Conservation (phyloP, 1,140 invertebrate genomes). For the Lordiphosa collinella region DNA sequence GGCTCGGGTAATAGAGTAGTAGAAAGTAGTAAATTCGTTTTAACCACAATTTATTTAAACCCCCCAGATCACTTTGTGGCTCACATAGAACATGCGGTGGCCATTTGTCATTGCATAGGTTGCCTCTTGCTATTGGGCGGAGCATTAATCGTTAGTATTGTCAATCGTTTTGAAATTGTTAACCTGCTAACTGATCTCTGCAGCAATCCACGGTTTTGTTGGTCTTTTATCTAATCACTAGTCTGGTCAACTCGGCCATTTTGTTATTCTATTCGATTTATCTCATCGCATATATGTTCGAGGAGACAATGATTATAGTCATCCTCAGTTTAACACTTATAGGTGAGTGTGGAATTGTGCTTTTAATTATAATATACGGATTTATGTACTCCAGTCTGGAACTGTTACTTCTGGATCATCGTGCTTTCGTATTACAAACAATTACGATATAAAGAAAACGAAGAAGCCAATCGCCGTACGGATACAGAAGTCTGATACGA, state of each 20-base stretch:
- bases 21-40: too few species aligned
- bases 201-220: conserved; percentile 43
- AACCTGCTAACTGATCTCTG: background rate
- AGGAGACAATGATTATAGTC: background rate
- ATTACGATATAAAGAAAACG: too few species aligned
- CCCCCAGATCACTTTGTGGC: background rate
- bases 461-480: too few species aligned
- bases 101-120: conserved; percentile 52
- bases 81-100: conserved; percentile 38
- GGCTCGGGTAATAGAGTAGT: conserved; percentile 2
- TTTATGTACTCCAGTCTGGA: background rate
- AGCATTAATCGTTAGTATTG: conserved; percentile 37
- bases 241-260: conserved; percentile 29
- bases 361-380: background rate
- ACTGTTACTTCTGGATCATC: too few species aligned
- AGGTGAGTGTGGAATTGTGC: conserved; percentile 17
- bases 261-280: background rate
- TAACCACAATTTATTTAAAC: background rate
- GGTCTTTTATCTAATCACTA: conserved; percentile 51
- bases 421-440: too few species aligned
- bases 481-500: too few species aligned
- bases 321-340: background rate
- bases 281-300: background rate
- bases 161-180: background rate
- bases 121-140: conserved; percentile 39